These are phyloP conservation scores for Rattus norvegicus DNA, from an alignment of 2,113 vertebrate genomes.

Conservation along the genomic window DNA sequence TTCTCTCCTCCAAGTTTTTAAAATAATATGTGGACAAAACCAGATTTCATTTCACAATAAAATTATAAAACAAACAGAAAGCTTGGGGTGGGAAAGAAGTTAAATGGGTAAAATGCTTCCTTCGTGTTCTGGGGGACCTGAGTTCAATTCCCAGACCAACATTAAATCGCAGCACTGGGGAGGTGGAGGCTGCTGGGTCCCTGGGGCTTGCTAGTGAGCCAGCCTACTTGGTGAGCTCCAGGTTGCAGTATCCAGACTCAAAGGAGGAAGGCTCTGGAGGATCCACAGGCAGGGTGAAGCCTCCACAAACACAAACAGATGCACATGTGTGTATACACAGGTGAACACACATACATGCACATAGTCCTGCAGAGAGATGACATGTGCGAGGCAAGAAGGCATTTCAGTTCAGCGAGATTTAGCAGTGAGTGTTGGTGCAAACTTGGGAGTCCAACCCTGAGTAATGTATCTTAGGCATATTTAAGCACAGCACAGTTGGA, in stretches of 20 bases:
- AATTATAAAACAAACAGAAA: constrained; percentile 87
- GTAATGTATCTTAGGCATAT: neutral
- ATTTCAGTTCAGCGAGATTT: neutral
- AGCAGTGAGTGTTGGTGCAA: neutral
- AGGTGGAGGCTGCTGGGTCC: neutral
- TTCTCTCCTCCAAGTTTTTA: neutral
- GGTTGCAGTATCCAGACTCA: neutral
- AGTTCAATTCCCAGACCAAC: neutral
- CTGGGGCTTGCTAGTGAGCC: neutral
- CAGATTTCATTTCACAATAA: constrained; percentile 86
- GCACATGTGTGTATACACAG: neutral
- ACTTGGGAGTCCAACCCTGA: neutral
- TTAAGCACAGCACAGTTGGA: neutral
- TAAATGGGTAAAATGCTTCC: neutral
- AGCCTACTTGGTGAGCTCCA: too few species aligned
- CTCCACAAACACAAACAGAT: neutral
- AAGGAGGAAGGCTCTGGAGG: too few species aligned
- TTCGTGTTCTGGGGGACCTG: neutral
- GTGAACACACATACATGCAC: neutral
- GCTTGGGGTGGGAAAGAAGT: constrained; percentile 16
- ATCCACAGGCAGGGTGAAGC: constrained; percentile 81
- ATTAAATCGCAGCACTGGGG: neutral
- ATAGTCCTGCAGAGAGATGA: neutral
- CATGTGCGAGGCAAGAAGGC: neutral
- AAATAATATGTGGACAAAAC: constrained; percentile 76